phyloP scores from a whole-genome alignment of 2,113 vertebrate species.

The Catharus bicknelli region DNA sequence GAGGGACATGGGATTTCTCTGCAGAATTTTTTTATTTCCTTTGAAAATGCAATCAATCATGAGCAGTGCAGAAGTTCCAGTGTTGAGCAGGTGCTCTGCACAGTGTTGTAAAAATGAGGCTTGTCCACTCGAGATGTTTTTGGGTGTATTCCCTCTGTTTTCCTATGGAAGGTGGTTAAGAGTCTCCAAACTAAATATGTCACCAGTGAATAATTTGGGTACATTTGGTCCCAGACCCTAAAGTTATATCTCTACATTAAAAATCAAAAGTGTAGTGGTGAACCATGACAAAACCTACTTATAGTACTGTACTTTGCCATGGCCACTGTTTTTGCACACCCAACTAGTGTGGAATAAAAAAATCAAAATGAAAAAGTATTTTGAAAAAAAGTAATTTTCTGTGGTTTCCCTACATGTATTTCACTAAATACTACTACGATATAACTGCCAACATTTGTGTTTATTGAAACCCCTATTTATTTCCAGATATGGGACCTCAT shows the following conservation, averaged over 20 bases:
- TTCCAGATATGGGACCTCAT: slow-evolving; percentile 64
- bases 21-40: background rate
- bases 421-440: background rate
- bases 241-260: background rate
- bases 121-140: background rate
- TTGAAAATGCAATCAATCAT: background rate
- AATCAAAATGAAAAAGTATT: background rate
- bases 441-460: slow-evolving; percentile 22
- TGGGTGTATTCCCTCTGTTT: background rate
- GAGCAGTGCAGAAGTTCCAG: background rate
- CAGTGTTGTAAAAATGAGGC: accelerated
- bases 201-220: background rate
- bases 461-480: slow-evolving; percentile 56
- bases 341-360: background rate
- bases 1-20: background rate
- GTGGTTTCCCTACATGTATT: slow-evolving; percentile 17
- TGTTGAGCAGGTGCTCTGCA: background rate
- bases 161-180: background rate
- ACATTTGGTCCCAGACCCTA: background rate
- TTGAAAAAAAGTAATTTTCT: slow-evolving; percentile 8
- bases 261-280: background rate
- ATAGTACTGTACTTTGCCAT: background rate
- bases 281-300: background rate
- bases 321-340: background rate
- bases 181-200: background rate